These are phyloP conservation scores for Allacma fusca DNA, from an alignment of 2,888 invertebrate genomes.

Conservation along the genomic window DNA sequence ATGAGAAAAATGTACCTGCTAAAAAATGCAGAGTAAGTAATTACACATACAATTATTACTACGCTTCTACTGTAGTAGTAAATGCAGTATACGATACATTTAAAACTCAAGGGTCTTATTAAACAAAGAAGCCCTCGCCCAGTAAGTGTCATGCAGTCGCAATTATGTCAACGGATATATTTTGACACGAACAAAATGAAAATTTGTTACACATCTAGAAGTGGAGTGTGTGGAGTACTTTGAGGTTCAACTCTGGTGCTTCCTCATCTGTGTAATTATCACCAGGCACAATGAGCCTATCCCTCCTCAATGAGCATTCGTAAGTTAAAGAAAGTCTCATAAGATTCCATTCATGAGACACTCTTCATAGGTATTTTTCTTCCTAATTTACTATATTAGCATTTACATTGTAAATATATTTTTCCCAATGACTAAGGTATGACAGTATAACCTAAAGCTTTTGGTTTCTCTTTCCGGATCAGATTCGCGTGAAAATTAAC, in stretches of 20 bases:
- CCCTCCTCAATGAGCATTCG: not conserved
- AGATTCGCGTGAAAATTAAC: constrained; percentile 25
- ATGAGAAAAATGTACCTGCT: no score
- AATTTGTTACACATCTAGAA: no score
- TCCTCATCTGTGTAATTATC: constrained; percentile 39
- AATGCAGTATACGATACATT: no score
- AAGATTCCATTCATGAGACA: not conserved
- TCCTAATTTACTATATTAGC: not conserved
- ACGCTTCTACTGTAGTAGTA: no score
- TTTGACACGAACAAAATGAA: no score
- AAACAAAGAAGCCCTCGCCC: no score
- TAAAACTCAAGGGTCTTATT: no score
- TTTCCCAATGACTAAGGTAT: not conserved
- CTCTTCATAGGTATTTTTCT: not conserved
- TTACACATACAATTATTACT: no score
- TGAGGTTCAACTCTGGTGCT: not conserved
- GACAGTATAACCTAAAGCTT: not conserved
- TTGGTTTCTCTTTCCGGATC: constrained; percentile 17
- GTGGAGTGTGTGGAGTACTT: no score
- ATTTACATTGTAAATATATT: constrained; percentile 16
- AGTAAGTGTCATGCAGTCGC: no score
- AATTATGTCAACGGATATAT: no score
- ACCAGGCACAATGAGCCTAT: not conserved
- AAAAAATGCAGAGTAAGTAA: no score
- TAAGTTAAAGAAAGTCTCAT: not conserved